phyloP scores from a whole-genome alignment of 2,113 vertebrate species.

The Sminthopsis crassicaudata region DNA sequence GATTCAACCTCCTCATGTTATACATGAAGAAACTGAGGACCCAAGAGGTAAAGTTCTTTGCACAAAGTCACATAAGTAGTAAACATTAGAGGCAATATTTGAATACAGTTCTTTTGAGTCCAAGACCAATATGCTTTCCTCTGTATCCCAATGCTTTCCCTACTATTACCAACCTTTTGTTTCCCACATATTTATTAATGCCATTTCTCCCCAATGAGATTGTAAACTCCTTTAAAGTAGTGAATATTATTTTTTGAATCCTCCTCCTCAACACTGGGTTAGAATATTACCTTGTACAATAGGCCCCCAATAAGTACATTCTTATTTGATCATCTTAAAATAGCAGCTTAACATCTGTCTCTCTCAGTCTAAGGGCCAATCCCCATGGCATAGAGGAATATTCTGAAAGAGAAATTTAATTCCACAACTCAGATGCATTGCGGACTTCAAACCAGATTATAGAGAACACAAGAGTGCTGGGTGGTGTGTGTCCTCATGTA shows the following conservation, averaged over 20 bases:
- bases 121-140: background rate
- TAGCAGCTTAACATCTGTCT: background rate
- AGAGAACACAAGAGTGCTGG: background rate
- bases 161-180: background rate
- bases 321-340: background rate
- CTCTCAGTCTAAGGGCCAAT: background rate
- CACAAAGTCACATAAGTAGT: background rate
- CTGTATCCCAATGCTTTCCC: background rate
- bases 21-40: background rate
- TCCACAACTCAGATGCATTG: background rate
- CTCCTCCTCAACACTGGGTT: background rate
- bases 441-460: background rate
- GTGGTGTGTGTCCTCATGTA: background rate
- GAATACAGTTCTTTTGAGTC: background rate
- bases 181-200: background rate
- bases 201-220: background rate
- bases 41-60: background rate
- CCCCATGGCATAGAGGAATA: background rate
- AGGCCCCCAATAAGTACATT: background rate
- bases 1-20: background rate
- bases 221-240: background rate
- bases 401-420: background rate
- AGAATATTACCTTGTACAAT: background rate
- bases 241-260: background rate
- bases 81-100: background rate